Evolutionary conservation across 2,113 vertebrate species (phyloP).

Genomic region (Halcyon malimbica): DNA sequence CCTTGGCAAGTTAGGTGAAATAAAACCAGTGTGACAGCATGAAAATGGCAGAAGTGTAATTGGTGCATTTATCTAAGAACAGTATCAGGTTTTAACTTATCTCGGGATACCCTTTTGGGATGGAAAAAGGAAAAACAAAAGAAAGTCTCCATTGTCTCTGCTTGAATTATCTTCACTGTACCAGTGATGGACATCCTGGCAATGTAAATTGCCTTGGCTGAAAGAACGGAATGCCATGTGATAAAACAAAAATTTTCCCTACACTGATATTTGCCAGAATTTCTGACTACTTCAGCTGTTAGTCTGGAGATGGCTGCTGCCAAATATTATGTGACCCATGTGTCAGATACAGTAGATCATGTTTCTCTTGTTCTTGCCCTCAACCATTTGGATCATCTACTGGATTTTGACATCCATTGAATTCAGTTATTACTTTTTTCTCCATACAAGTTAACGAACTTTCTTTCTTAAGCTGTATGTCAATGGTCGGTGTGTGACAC

Average conservation of each 20-base stretch:
- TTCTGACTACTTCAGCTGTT: not conserved
- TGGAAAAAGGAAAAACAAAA: not conserved
- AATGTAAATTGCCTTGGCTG: not conserved
- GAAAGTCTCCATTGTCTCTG: not conserved
- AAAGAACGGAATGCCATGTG: not conserved
- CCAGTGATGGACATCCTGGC: not conserved
- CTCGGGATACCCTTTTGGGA: not conserved
- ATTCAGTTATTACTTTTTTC: not conserved
- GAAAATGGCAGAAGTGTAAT: not conserved
- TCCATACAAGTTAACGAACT: not conserved
- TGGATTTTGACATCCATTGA: not conserved
- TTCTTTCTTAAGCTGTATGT: not conserved
- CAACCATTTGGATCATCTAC: not conserved
- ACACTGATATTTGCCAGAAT: not conserved
- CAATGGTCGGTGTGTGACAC: not conserved
- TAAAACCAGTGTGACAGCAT: slow-evolving; percentile 40
- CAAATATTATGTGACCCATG: not conserved
- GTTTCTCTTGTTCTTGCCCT: not conserved
- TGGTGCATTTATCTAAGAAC: not conserved
- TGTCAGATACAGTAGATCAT: not conserved
- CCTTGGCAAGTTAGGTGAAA: not conserved
- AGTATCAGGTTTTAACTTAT: slow-evolving; percentile 3
- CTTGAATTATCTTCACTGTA: not conserved
- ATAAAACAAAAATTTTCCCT: not conserved
- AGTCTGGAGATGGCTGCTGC: not conserved